phyloP scores from a whole-genome alignment of 2,113 vertebrate genomes.

The Sylvietta virens region DNA sequence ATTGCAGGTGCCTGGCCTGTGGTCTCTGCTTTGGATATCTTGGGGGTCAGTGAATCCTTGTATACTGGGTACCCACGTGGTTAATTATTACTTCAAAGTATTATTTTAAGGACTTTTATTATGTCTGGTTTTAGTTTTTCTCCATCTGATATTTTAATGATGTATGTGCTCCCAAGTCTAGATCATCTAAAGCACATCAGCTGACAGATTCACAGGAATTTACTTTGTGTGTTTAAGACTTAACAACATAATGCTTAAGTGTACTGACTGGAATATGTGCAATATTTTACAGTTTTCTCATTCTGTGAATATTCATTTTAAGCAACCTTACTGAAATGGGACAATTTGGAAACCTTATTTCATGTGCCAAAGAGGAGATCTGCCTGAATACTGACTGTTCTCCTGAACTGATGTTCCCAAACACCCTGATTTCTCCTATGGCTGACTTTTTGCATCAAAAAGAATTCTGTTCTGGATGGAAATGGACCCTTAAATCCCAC shows the following conservation, averaged over 20 bases:
- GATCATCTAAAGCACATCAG: background rate
- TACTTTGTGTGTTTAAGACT: constrained; percentile 51
- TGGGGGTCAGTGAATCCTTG: constrained; percentile 34
- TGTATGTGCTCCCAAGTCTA: background rate
- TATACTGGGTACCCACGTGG: background rate
- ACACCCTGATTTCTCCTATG: constrained; percentile 20
- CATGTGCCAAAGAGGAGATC: constrained; percentile 58
- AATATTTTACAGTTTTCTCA: constrained; percentile 74
- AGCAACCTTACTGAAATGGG: constrained; percentile 76
- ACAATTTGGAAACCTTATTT: constrained; percentile 71
- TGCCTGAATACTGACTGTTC: constrained; percentile 31
- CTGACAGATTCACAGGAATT: constrained; percentile 14
- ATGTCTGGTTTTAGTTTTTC: background rate
- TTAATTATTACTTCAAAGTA: background rate
- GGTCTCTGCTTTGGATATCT: background rate
- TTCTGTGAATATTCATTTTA: constrained; percentile 78
- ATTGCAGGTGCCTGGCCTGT: background rate
- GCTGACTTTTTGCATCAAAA: constrained; percentile 31
- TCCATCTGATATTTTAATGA: background rate
- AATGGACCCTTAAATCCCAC: background rate
- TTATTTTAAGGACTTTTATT: background rate
- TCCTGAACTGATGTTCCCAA: constrained; percentile 17
- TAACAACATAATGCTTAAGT: constrained; percentile 23
- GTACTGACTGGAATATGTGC: constrained; percentile 64
- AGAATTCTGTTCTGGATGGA: constrained; percentile 1